Conservation (phyloP, 1,140 invertebrate genomes). For the Leptopilina boulardi region DNA sequence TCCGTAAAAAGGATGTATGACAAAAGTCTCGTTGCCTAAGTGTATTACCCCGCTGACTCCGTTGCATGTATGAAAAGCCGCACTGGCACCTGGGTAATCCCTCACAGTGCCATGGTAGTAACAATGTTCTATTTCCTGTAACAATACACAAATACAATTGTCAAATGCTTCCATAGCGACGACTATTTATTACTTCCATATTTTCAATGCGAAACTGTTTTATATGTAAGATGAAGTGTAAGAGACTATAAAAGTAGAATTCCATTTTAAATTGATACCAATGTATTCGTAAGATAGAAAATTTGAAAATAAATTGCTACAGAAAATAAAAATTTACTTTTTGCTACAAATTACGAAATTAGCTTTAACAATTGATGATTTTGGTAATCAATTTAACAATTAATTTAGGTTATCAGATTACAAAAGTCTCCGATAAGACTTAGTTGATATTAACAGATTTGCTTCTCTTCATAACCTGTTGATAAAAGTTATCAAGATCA, state of each 20-base stretch:
- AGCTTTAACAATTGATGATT: too few relatives aligned
- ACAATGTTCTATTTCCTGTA: slow-evolving; percentile 96
- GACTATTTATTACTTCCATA: slow-evolving; percentile 21
- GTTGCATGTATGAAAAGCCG: slow-evolving; percentile 97
- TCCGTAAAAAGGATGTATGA: slow-evolving; percentile 97
- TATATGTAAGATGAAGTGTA: slow-evolving; percentile 8
- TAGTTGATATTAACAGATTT: too few relatives aligned
- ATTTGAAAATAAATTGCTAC: too few relatives aligned
- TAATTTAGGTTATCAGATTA: too few relatives aligned
- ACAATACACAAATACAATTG: slow-evolving; percentile 51
- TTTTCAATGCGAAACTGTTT: neutral
- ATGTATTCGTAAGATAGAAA: too few relatives aligned
- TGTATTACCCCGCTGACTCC: slow-evolving; percentile 97
- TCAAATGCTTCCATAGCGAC: slow-evolving; percentile 24
- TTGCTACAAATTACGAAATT: too few relatives aligned
- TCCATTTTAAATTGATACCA: neutral
- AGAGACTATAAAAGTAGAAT: slow-evolving; percentile 2
- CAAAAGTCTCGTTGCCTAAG: slow-evolving; percentile 97
- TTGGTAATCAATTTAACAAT: too few relatives aligned
- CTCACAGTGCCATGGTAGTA: slow-evolving; percentile 97
- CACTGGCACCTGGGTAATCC: slow-evolving; percentile 96
- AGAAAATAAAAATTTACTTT: too few relatives aligned
- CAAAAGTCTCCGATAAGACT: too few relatives aligned
- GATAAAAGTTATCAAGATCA: too few relatives aligned
- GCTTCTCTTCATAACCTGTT: too few relatives aligned